Base-by-base conservation (phyloP, 1,140 invertebrate genomes). In the Zaprionus inermis region DNA sequence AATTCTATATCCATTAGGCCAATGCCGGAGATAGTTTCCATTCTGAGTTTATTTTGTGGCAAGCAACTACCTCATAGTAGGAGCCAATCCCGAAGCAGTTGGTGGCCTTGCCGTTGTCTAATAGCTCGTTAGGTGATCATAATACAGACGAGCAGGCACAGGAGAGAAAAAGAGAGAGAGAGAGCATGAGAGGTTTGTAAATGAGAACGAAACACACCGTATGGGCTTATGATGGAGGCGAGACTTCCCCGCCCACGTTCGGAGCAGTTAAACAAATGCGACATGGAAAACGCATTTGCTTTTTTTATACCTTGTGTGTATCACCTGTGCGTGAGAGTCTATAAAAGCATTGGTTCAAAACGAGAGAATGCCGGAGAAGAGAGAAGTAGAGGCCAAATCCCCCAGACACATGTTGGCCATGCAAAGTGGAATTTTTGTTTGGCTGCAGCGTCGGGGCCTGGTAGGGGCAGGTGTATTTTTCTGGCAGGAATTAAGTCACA, bases 231-330 rank as follows among this genome's bases (percentile, higher is more conserved):
- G 12, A 60, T 16, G 30, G 32, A 22, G 51, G 38, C 16, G 38
- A 32, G 24, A 30, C 51, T 32, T 2, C 34, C 16, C 18, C 24
- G 11, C n/a, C 30, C 32, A n/a, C 24, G 46, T 52, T 36, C 65
- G 18, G 49, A 71, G 70, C 60, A 32, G 36, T 75, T 54, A 66
- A 55, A 66, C 36, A 65, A 63, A 68, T 52, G 63, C 58, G 67
- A 79, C 76, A 79, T 76, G 76, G 64, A 76, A 76, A 79, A 79
- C 73, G 73, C 76, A 79, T 79, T 79, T 79, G 63, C 46, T 66
- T 68, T 66, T 68, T 66, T 78, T 46, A 51, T 54, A 28, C 49
- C n/a, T 44, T 44, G 46, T 60, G 63, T 16, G 32, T 52, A 59
- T 36, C 63, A 78, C 30, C 80, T 79, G 20, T 16, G 20, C 22